Evolutionary conservation across 2,113 vertebrate species (phyloP).

Genomic region (Oceanodroma tethys): DNA sequence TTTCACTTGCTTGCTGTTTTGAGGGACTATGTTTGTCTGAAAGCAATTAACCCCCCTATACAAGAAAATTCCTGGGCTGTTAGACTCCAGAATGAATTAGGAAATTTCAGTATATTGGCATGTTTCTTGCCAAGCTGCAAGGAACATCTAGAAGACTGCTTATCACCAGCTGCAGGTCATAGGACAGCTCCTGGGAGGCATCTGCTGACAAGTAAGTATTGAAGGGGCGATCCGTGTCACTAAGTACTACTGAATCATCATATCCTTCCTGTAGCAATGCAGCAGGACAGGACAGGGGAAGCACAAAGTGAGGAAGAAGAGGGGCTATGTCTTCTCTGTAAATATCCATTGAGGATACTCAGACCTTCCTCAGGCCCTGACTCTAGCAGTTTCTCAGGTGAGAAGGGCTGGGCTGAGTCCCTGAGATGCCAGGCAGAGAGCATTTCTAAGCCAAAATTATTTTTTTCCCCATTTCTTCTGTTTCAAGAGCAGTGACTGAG

Average conservation of each 20-base stretch:
- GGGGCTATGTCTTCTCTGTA: neutral
- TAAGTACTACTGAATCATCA: neutral
- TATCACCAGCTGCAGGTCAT: neutral
- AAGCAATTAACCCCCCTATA: neutral
- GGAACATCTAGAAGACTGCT: neutral
- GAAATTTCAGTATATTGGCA: neutral
- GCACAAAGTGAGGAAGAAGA: neutral
- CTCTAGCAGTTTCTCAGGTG: neutral
- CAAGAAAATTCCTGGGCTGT: neutral
- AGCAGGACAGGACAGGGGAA: neutral
- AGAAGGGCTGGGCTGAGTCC: neutral
- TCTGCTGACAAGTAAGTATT: neutral
- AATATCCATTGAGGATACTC: neutral
- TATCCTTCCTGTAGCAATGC: neutral
- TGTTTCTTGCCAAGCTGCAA: neutral
- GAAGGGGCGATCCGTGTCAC: neutral
- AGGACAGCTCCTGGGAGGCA: neutral
- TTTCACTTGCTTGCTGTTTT: neutral
- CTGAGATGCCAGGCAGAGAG: neutral
- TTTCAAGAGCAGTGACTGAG: neutral
- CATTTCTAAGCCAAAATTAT: neutral
- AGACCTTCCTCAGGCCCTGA: neutral
- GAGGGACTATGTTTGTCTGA: neutral
- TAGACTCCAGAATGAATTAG: neutral
- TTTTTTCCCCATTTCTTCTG: neutral